These are phyloP conservation scores for Telmatherina bonti DNA, from an alignment of 2,797 vertebrate species.

Conservation along the genomic window DNA sequence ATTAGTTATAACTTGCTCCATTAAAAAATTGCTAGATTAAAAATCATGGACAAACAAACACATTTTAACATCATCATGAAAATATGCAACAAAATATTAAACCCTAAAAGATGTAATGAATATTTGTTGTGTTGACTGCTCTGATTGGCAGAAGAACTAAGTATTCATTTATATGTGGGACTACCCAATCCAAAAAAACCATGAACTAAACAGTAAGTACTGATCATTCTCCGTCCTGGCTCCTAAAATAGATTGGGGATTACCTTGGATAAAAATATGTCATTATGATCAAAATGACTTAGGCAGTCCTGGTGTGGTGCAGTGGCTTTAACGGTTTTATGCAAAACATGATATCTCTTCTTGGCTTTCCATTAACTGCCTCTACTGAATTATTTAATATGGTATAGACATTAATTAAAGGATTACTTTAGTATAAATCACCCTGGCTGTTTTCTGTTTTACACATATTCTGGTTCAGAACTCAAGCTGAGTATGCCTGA, in stretches of 20 bases:
- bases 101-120: not conserved
- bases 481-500: constrained; percentile 55
- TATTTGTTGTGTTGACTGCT: not conserved
- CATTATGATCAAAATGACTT: constrained; percentile 80
- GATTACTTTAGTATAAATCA: constrained; percentile 83
- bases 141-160: not conserved
- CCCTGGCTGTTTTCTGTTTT: constrained; percentile 79
- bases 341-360: constrained; percentile 81
- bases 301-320: constrained; percentile 63
- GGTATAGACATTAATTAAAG: constrained; percentile 86
- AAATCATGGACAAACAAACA: not conserved
- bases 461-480: constrained; percentile 68
- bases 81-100: not conserved
- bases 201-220: constrained; percentile 48
- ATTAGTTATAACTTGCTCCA: not conserved
- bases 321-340: constrained; percentile 85
- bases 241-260: constrained; percentile 80
- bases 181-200: constrained; percentile 12
- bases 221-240: constrained; percentile 64
- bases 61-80: not conserved
- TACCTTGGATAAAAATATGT: constrained; percentile 77
- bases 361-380: constrained; percentile 81
- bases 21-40: constrained; percentile 1
- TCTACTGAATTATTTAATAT: constrained; percentile 83
- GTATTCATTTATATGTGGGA: constrained; percentile 3